These are phyloP conservation scores for Amphiura filiformis DNA, from an alignment of 35 echinoderm and acorn worm genomes.

Conservation along the genomic window DNA sequence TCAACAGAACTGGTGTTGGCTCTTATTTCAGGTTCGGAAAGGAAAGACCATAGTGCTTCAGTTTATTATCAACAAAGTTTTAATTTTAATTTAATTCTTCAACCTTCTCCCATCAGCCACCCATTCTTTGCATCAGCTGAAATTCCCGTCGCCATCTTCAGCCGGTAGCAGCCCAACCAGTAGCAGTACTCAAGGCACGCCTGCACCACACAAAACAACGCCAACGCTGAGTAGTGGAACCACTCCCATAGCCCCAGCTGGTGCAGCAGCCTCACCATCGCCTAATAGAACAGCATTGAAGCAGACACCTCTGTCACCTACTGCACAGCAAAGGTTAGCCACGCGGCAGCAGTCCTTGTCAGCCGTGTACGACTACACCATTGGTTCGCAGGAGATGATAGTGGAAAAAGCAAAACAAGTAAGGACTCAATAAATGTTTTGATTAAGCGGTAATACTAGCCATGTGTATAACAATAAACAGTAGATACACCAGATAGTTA, in stretches of 20 bases:
- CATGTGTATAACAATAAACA: no score
- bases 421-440: not conserved
- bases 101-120: not conserved
- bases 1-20: no score
- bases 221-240: not conserved
- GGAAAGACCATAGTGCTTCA: no score
- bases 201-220: not conserved
- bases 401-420: slow-evolving; percentile 98
- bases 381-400: slow-evolving; percentile 99
- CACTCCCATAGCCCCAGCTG: not conserved
- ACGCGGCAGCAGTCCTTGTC: slow-evolving; percentile 78
- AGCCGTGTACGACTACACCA: slow-evolving; percentile 91
- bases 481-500: no score
- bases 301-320: slow-evolving; percentile 46
- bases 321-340: slow-evolving; percentile 39
- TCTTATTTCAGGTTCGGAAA: no score
- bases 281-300: slow-evolving; percentile 29
- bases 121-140: slow-evolving; percentile 17
- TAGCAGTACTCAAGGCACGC: not conserved
- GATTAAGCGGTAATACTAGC: no score
- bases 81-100: no score
- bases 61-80: no score
- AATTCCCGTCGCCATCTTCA: slow-evolving; percentile 9
- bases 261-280: not conserved
- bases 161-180: not conserved